Base-by-base conservation (phyloP, 2,113 vertebrate species). In the Seriola quinqueradiata region DNA sequence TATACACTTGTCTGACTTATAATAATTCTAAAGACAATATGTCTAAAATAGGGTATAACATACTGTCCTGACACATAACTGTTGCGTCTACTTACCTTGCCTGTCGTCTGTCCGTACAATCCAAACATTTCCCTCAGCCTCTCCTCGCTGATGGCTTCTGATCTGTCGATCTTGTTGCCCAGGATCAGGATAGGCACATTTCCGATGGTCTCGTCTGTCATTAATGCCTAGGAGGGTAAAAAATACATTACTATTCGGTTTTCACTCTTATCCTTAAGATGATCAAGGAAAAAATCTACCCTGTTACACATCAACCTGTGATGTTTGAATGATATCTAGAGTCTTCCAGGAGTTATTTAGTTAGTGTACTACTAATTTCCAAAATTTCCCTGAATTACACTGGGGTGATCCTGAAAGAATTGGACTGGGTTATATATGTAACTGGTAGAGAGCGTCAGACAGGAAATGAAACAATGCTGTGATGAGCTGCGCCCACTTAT, bases 141-240 rank as follows among this genome's bases (percentile, higher is more conserved):
- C 91, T 99, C 98, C 95, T 99, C 98, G 54, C 98, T 98, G 92
- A 99, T 96, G 90, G 98, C 98, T 87, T 99, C 98, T 68, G 94
- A 95, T 94, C 97, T 97, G 95, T 99, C 98, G 44, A 99, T 99
- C 93, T 99, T 99, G 93, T 99, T 99, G 61, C 98, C 98, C 87
- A 99, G 96, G 94, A 99, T 97, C 73, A 99, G 93, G 90, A 99
- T 97, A 94, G 98, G 98, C 94, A 99, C 98, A 7, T 99, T 99
- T 92, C 97, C 96, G 70, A 99, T 97, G 78, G 98, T 99, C 94
- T 99, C 98, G 78, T 99, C 98, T 88, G 98, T 98, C 97, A 99
- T 98, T 92, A 99, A 93, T 83, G 97, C 98, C 98, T 99, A 70
- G 64, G 40, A 12, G 50, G 6, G 32, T 0, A 59, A 34, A 86